Evolutionary conservation across 1,140 invertebrate genomes (phyloP).

Genomic region (Formica exsecta): DNA sequence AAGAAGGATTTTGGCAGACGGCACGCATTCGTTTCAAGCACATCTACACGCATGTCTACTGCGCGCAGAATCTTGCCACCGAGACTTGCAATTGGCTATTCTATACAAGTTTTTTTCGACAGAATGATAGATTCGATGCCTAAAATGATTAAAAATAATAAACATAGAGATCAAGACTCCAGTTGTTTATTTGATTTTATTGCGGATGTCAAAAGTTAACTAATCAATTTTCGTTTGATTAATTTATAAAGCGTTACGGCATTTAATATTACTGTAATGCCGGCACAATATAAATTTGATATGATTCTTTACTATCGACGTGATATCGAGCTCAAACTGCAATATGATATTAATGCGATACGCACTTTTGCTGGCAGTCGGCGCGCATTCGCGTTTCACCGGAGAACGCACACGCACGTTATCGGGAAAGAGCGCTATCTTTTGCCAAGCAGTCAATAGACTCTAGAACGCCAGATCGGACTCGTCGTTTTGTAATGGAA

Average conservation of each 20-base stretch:
- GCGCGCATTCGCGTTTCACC: conserved; percentile 11
- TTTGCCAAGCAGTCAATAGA: conserved; percentile 53
- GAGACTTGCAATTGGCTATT: conserved; percentile 25
- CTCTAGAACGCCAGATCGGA: background rate
- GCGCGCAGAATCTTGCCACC: background rate
- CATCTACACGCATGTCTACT: conserved; percentile 40
- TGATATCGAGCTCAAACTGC: background rate
- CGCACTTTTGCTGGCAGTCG: conserved; percentile 1
- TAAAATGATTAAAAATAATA: background rate
- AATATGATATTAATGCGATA: conserved; percentile 5
- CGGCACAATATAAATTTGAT: conserved; percentile 18
- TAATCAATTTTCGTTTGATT: background rate
- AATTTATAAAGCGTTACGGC: background rate
- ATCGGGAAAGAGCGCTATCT: background rate
- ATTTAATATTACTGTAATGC: background rate
- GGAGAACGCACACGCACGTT: background rate
- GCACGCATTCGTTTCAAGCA: conserved; percentile 74
- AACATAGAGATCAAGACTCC: background rate
- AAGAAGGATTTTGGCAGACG: conserved; percentile 81
- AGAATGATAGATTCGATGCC: background rate
- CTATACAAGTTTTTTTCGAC: background rate
- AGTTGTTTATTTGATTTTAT: background rate
- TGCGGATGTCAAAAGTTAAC: background rate
- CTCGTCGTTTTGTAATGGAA: conserved; percentile 31
- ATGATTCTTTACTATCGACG: background rate